These are phyloP conservation scores for Nemoura dubitans DNA, from an alignment of 2,888 invertebrate genomes.

Conservation along the genomic window DNA sequence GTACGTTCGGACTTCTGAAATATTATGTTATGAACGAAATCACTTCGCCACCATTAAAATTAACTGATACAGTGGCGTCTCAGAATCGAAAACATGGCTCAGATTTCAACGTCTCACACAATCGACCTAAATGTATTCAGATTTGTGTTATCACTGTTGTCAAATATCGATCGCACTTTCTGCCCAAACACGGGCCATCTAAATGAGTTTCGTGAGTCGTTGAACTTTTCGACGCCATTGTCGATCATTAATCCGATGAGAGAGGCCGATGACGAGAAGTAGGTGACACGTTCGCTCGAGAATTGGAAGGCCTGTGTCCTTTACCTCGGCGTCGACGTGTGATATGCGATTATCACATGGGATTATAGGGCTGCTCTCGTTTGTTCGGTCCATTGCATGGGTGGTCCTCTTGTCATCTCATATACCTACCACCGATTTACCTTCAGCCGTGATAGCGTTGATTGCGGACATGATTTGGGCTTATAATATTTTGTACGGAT, in stretches of 20 bases:
- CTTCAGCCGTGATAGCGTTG: too few species aligned
- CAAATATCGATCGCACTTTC: background rate
- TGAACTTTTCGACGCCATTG: background rate
- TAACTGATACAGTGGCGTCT: too few species aligned
- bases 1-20: too few species aligned
- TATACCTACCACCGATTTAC: too few species aligned
- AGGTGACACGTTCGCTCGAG: background rate
- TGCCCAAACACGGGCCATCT: background rate
- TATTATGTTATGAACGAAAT: too few species aligned
- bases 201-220: background rate
- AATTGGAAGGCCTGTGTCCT: background rate
- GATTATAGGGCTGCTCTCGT: background rate
- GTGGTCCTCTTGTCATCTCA: background rate
- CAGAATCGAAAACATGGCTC: too few species aligned
- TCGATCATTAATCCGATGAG: background rate
- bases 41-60: too few species aligned
- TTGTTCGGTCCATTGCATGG: background rate
- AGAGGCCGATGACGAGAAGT: background rate
- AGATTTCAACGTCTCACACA: too few species aligned
- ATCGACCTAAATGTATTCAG: too few species aligned
- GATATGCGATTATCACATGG: background rate
- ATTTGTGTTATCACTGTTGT: background rate
- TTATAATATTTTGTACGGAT: too few species aligned
- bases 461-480: too few species aligned
- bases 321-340: background rate